phyloP scores from a whole-genome alignment of 2,113 vertebrate species.

The Scomber japonicus region DNA sequence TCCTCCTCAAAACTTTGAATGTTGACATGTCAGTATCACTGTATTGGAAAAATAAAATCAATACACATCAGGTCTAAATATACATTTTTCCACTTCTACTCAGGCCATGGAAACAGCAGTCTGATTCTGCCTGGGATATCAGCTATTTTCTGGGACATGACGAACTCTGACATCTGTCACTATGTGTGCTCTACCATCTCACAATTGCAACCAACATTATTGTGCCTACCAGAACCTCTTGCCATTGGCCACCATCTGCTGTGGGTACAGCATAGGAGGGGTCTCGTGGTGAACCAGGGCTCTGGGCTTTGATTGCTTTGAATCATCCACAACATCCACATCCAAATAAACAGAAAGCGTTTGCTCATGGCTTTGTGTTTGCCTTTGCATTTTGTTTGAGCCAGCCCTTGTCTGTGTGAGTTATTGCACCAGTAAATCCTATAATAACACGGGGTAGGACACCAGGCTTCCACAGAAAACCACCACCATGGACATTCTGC shows the following conservation, averaged over 20 bases:
- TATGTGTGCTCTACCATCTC: slow-evolving; percentile 21
- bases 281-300: slow-evolving; percentile 36
- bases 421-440: slow-evolving; percentile 43
- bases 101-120: background rate
- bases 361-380: slow-evolving; percentile 58
- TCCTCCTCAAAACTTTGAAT: slow-evolving; percentile 29
- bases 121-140: slow-evolving; percentile 12
- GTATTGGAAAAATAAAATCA: slow-evolving; percentile 42
- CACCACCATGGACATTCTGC: background rate
- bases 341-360: slow-evolving; percentile 60
- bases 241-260: slow-evolving; percentile 66
- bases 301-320: slow-evolving; percentile 58
- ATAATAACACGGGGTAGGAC: slow-evolving; percentile 12
- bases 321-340: slow-evolving; percentile 52
- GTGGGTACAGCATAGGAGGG: slow-evolving; percentile 43
- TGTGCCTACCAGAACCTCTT: slow-evolving; percentile 41
- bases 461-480: slow-evolving; percentile 8
- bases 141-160: slow-evolving; percentile 48
- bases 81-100: slow-evolving; percentile 3
- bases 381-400: slow-evolving; percentile 35
- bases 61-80: slow-evolving; percentile 32
- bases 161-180: slow-evolving; percentile 56
- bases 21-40: slow-evolving; percentile 37
- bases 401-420: slow-evolving; percentile 31
- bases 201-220: slow-evolving; percentile 6